Evolutionary conservation across 2,113 vertebrate genomes (phyloP).

Genomic region (Sylvietta virens): DNA sequence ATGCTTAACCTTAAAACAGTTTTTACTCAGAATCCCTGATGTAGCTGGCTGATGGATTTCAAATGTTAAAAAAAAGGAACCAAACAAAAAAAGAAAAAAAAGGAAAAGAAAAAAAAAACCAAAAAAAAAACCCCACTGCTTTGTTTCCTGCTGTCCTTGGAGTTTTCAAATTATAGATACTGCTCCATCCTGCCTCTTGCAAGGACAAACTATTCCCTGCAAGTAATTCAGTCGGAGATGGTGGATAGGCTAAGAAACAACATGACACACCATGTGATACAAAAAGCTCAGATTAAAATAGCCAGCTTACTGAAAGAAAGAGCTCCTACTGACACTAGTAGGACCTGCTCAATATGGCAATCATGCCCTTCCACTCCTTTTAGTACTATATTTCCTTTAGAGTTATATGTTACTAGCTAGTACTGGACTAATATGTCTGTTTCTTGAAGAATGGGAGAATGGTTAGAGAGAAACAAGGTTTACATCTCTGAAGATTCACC

Average conservation of each 20-base stretch:
- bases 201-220: background rate
- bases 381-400: background rate
- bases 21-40: background rate
- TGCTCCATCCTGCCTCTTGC: background rate
- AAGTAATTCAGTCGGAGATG: background rate
- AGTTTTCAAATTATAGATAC: background rate
- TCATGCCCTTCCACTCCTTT: background rate
- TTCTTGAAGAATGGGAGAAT: background rate
- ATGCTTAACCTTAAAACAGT: background rate
- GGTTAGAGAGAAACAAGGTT: background rate
- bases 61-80: background rate
- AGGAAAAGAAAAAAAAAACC: too few relatives aligned
- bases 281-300: background rate
- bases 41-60: background rate
- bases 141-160: background rate
- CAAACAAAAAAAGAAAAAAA: too few relatives aligned
- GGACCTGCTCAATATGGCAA: background rate
- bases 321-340: background rate
- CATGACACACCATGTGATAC: background rate
- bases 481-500: background rate
- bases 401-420: rapidly evolving
- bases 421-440: background rate
- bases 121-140: background rate
- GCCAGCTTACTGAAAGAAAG: background rate
- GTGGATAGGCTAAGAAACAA: background rate